phyloP scores from a whole-genome alignment of 2,888 invertebrate species.

The Meteorus colon region DNA sequence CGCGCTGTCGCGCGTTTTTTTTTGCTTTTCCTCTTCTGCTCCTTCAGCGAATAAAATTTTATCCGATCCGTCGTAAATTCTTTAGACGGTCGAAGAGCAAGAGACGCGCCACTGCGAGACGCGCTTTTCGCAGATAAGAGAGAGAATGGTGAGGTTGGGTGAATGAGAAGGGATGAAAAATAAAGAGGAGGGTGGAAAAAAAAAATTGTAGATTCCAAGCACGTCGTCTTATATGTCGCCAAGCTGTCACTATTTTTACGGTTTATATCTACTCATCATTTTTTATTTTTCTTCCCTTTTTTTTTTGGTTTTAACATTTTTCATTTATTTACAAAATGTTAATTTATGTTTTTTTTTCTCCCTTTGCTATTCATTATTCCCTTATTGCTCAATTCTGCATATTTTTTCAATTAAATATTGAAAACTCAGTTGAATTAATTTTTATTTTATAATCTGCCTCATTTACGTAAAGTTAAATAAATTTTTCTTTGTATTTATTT shows the following conservation, averaged over 20 bases:
- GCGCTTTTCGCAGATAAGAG: conserved; percentile 9
- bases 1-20: conserved; percentile 8
- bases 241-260: conserved; percentile 20
- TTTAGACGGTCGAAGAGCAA: conserved; percentile 17
- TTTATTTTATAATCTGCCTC: too few relatives aligned
- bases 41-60: conserved; percentile 27
- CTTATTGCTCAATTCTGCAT: too few relatives aligned
- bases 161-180: too few relatives aligned
- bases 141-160: background rate
- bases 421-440: too few relatives aligned
- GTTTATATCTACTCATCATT: conserved; percentile 5
- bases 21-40: background rate
- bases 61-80: conserved; percentile 35
- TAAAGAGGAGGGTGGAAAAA: background rate
- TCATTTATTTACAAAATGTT: background rate
- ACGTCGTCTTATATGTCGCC: conserved; percentile 29
- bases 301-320: background rate
- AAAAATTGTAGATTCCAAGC: background rate
- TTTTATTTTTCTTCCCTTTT: background rate
- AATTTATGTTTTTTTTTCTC: background rate
- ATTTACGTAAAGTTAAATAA: too few relatives aligned
- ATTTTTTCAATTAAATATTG: too few relatives aligned
- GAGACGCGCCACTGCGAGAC: background rate
- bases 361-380: too few relatives aligned
- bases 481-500: too few relatives aligned